Percentiles rank a stretch among this genome's conserved stretches.
Evolutionary conservation across 2,113 vertebrate genomes (phyloP).

Genomic region (Hyla sarda): DNA sequence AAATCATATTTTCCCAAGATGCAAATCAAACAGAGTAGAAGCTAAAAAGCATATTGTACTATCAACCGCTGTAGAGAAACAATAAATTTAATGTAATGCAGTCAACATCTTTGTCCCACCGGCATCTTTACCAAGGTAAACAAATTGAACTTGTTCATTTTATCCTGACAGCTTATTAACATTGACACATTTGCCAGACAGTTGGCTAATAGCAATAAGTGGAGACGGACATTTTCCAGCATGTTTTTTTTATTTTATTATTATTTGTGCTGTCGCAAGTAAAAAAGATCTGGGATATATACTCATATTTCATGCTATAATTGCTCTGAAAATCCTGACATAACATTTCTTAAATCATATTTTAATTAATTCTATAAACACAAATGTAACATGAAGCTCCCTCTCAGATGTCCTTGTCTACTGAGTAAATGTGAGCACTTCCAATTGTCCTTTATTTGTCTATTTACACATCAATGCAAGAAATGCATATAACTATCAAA

Average conservation of each 20-base stretch:
- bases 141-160: constrained; percentile 46
- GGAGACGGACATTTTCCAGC: constrained; percentile 15
- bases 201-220: constrained; percentile 47
- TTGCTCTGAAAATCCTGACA: background rate
- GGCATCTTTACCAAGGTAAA: constrained; percentile 48
- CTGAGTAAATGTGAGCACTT: background rate
- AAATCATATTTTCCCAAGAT: constrained; percentile 47
- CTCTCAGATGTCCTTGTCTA: constrained; percentile 9
- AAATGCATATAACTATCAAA: background rate
- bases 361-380: constrained; percentile 34
- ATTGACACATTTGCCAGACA: constrained; percentile 44
- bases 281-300: background rate
- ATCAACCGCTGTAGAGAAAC: constrained; percentile 33
- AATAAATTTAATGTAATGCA: constrained; percentile 43
- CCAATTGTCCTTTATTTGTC: constrained; percentile 7
- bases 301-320: constrained; percentile 25
- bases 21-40: constrained; percentile 45
- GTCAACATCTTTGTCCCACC: constrained; percentile 35
- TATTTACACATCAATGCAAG: background rate
- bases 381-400: background rate
- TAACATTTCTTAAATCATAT: constrained; percentile 31
- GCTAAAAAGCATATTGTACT: constrained; percentile 46
- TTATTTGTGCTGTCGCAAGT: constrained; percentile 6
- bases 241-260: constrained; percentile 8
- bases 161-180: constrained; percentile 48